These are phyloP conservation scores for Tetrapedia diversipes DNA, from an alignment of 2,888 invertebrate genomes.

Conservation along the genomic window DNA sequence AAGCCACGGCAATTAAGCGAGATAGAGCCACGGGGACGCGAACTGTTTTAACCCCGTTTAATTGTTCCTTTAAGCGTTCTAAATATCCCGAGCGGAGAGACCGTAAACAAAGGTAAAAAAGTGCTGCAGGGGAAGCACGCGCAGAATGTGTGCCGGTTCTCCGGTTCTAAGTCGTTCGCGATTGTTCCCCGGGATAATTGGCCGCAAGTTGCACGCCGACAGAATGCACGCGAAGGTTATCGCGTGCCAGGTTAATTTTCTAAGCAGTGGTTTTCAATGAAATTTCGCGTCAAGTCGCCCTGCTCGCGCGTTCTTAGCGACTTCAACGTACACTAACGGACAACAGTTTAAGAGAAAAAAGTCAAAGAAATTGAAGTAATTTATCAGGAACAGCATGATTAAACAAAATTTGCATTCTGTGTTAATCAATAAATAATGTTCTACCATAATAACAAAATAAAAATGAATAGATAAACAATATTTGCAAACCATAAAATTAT, in stretches of 20 bases:
- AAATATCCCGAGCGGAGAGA: slow-evolving; percentile 25
- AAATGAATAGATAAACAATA: no score
- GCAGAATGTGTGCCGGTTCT: slow-evolving; percentile 19
- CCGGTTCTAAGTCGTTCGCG: slow-evolving; percentile 1
- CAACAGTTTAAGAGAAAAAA: no score
- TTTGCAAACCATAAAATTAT: no score
- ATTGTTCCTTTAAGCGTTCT: slow-evolving; percentile 46
- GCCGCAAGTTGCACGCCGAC: not conserved
- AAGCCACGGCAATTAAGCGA: slow-evolving; percentile 58
- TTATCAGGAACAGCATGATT: no score
- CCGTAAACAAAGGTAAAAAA: slow-evolving; percentile 35
- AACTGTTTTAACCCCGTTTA: slow-evolving; percentile 48
- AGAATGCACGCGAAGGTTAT: not conserved
- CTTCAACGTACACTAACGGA: no score
- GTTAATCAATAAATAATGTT: no score
- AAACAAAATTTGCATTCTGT: no score
- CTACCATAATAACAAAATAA: no score
- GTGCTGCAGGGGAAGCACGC: not conserved
- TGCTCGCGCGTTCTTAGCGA: no score
- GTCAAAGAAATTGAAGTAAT: no score
- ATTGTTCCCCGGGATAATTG: slow-evolving; percentile 9
- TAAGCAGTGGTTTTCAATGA: not conserved
- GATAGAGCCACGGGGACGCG: slow-evolving; percentile 30
- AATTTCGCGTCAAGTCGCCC: no score
- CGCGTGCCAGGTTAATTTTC: not conserved